Evolutionary conservation across 2,888 invertebrate species (phyloP).

Genomic region (Tridacna crocea): DNA sequence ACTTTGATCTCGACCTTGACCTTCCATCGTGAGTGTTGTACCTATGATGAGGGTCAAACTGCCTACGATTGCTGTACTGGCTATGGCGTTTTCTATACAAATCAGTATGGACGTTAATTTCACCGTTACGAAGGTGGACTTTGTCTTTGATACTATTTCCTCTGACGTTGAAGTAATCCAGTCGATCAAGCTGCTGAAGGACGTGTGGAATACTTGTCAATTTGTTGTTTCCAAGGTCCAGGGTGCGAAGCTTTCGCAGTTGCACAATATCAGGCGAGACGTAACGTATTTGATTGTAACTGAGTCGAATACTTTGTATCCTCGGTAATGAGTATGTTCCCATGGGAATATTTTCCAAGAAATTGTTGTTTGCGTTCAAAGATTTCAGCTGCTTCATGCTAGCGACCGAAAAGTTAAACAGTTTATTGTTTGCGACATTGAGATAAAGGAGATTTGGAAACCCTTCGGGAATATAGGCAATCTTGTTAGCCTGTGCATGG

Average conservation of each 20-base stretch:
- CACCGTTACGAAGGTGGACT: conserved; percentile 51
- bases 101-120: conserved; percentile 51
- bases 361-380: conserved; percentile 77
- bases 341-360: conserved; percentile 77
- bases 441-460: conserved; percentile 74
- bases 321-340: conserved; percentile 75
- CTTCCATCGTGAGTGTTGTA: conserved; percentile 22
- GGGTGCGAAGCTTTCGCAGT: conserved; percentile 73
- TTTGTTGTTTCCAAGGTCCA: conserved; percentile 80
- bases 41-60: conserved; percentile 26
- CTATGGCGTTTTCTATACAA: conserved; percentile 41
- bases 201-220: conserved; percentile 77
- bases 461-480: conserved; percentile 71
- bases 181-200: conserved; percentile 76
- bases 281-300: conserved; percentile 76
- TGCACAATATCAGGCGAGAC: conserved; percentile 79
- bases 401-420: conserved; percentile 77
- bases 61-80: conserved; percentile 28
- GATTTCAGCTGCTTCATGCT: conserved; percentile 74
- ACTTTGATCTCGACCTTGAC: conserved; percentile 30
- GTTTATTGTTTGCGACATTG: conserved; percentile 76
- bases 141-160: conserved; percentile 73
- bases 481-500: conserved; percentile 76
- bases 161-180: conserved; percentile 79
- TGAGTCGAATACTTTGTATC: conserved; percentile 75